phyloP scores from a whole-genome alignment of 2,797 vertebrate genomes.

The Percopsis omiscomaycus region DNA sequence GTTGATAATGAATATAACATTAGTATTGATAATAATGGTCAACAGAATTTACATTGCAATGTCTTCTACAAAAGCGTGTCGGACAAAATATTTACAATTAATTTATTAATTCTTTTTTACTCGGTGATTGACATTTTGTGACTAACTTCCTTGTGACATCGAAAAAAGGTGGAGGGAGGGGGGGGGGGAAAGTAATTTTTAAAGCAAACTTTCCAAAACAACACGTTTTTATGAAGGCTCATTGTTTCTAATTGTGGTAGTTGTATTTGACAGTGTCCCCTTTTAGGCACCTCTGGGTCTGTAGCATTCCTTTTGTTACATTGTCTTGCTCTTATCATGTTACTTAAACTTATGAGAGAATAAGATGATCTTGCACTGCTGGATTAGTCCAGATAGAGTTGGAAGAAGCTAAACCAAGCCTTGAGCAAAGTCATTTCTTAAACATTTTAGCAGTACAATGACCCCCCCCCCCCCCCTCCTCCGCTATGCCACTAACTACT shows the following conservation, averaged over 20 bases:
- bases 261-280: no score
- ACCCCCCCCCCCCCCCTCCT: background rate
- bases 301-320: slow-evolving; percentile 14
- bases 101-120: background rate
- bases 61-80: background rate
- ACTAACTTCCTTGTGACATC: no score
- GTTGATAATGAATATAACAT: slow-evolving; percentile 1
- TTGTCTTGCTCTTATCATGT: slow-evolving; percentile 1
- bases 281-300: background rate
- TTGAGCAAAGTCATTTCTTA: slow-evolving; percentile 38
- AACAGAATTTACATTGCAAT: slow-evolving; percentile 19
- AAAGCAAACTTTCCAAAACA: no score
- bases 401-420: slow-evolving; percentile 15
- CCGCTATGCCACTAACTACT: background rate
- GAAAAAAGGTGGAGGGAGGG: no score
- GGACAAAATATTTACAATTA: background rate
- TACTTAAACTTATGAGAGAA: slow-evolving; percentile 4
- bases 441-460: slow-evolving; percentile 48
- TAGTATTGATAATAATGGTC: background rate
- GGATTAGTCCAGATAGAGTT: background rate
- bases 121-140: no score
- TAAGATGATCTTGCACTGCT: background rate
- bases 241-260: no score
- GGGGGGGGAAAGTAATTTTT: no score
- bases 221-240: no score